Base-by-base conservation (phyloP, 2,113 vertebrate species). In the Australoheros scitulus region DNA sequence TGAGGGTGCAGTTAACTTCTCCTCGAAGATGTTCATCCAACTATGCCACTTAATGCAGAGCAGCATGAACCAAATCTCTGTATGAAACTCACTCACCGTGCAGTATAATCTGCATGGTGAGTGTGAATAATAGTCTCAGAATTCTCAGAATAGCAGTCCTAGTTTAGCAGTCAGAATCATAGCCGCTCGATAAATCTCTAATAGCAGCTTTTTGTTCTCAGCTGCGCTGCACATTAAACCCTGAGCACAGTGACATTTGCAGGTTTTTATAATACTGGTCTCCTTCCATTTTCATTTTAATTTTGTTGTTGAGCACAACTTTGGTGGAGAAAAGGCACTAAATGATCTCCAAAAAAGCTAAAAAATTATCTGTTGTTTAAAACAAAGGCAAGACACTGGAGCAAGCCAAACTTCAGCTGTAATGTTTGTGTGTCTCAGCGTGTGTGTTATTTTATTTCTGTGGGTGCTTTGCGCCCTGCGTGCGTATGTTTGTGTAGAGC, bases 401-500 rank as follows among this genome's bases (percentile, higher is more conserved):
- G n/a, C n/a, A 6, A n/a, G 2, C 63, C 59, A 58, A 91, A 70
- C 77, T 92, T 89, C 65, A 75, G 7, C 58, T 83, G 11, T n/a
- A 60, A 76, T 56, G 47, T 61, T 68, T 75, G 18, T 78, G 76
- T 81, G 68, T 17, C 11, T 52, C 60, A 26, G 22, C 3, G 6
- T 76, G 41, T 77, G 57, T 1, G 2, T 84, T 72, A 61, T 70
- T 58, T 32, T 77, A 24, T 59, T 11, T 75, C n/a, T 83, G 24
- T 76, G 24, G 87, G 61, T 81, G 11, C 26, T 32, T 32, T 72
- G 26, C 68, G n/a, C 47, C 52, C 47, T 55, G 24, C 52, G 59
- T 78, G 7, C 76, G 15, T 43, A 22, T 55, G 50, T 88, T n/a
- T 84, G 29, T 61, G 41, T 84, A 95, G 95, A 79, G 2, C n/a